Base-by-base conservation (phyloP, 2,888 invertebrate genomes). In the Agonopterix subpropinquella region DNA sequence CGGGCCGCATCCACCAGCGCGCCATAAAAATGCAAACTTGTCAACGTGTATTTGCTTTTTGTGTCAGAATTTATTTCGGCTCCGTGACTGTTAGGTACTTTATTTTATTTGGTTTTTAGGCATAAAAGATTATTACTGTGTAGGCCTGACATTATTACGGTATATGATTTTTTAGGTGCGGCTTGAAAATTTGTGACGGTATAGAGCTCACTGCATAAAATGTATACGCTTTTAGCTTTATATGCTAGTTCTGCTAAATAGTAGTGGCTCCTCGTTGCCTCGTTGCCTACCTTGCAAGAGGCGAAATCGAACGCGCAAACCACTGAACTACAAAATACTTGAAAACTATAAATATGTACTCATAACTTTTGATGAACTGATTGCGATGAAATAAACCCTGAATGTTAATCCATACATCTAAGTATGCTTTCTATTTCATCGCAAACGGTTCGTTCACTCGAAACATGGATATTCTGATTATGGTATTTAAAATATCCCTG, bases 1-100 rank as follows among this genome's bases (percentile, higher is more conserved):
- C 56, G 53, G 55, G 56, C 63, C 61, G 66, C 67, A 66, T 58
- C 59, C 67, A 68, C 66, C 59, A 28, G 56, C 58, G 63, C 65
- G 70, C 65, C 67, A 80, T 79, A 80, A 80, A 78, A 78, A 76
- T 76, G 70, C 71, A 70, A 73, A 77, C 72, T 79, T 73, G 75
- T 69, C 74, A 67, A 57, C 73, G 64, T 66, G 72, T 68, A 65
- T 70, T 58, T 28, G 28, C 28, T 73, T 64, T 70, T 64, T 59
- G 55, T 59, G 48, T 52, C 54, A 54, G 49, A 65, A 70, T 64
- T 66, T 59, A 65, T 62, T 59, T 52, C 49, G 47, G 48, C 48
- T 36, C 13, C 53, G 56, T 53, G 50, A 54, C 56, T 51, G 50
- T 53, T 51, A 39, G 44, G 43, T 10, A 10, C 13, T n/a, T 42